These are phyloP conservation scores for Aporophyla lueneburgensis DNA, from an alignment of 2,888 invertebrate species.

Conservation along the genomic window DNA sequence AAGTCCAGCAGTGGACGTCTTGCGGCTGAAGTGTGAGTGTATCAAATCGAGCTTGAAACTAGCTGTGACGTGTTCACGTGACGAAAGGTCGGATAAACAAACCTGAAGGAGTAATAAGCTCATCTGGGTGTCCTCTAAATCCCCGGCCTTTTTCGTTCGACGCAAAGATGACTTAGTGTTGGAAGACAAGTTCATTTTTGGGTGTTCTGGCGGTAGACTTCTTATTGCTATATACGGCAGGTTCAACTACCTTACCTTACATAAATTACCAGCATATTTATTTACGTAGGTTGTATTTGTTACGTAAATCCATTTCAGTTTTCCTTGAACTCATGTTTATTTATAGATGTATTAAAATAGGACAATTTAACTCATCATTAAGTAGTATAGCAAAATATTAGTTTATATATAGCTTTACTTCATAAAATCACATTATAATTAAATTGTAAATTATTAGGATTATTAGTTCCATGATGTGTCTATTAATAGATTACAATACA, in stretches of 20 bases:
- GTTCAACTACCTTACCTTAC: background rate
- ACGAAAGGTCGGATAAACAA: no score
- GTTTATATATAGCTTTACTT: slow-evolving; percentile 24
- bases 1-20: no score
- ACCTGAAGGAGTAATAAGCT: slow-evolving; percentile 8
- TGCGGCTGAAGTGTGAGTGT: no score
- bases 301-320: slow-evolving; percentile 16
- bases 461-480: slow-evolving; percentile 9
- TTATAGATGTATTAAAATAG: slow-evolving; percentile 29
- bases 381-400: slow-evolving; percentile 1
- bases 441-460: slow-evolving; percentile 3
- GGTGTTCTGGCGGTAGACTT: background rate
- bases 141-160: background rate
- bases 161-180: background rate
- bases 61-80: background rate
- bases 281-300: background rate
- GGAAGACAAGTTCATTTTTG: background rate
- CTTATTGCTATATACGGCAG: background rate
- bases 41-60: background rate
- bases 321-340: slow-evolving; percentile 39
- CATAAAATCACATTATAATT: background rate
- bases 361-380: slow-evolving; percentile 13
- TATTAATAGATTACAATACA: slow-evolving; percentile 20
- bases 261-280: background rate
- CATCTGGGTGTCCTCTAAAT: background rate